Conservation (phyloP, 1,140 invertebrate species). For the Drosophila melanogaster region Release_6_plus_ISO1_MT NT_033777.3:12666001-12666500, state of each 20-base stretch:
- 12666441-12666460: constrained; percentile 1
- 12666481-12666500: constrained; percentile 28
- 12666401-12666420: constrained; percentile 28
- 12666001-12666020: constrained; percentile 24
- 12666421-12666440: constrained; percentile 13
- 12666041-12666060: constrained; percentile 52
- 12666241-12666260: constrained; percentile 75
- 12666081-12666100: constrained; percentile 34
- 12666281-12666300: constrained; percentile 5
- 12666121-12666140: constrained; percentile 47
- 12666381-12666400: not conserved
- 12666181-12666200: constrained; percentile 50
- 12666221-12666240: constrained; percentile 66
- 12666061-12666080: constrained; percentile 66
- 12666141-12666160: constrained; percentile 49
- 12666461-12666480: constrained; percentile 19
- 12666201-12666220: constrained; percentile 76
- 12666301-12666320: constrained; percentile 30
- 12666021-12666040: constrained; percentile 25
- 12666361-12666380: constrained; percentile 32
- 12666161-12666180: constrained; percentile 29
- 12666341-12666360: constrained; percentile 32
- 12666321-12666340: constrained; percentile 40
- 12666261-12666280: constrained; percentile 34
- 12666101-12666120: constrained; percentile 75